Evolutionary conservation across 2,888 invertebrate genomes (phyloP), one percentile per base, ranked within the genome.

Genomic region (Caenorhabditis auriculariae): DNA sequence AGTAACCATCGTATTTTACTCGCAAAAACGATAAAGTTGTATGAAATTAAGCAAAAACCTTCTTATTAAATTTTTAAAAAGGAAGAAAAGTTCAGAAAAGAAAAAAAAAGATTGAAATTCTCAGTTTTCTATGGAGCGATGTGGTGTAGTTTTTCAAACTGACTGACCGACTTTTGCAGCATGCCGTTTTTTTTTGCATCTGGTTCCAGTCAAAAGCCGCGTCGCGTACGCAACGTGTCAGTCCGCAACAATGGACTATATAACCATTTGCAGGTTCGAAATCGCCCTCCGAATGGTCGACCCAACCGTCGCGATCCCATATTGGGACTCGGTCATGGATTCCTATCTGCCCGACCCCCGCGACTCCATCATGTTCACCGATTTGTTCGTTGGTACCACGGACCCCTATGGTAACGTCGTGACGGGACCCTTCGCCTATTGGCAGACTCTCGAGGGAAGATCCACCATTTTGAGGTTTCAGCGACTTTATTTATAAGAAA

Each of bases 251-350:
- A n/a, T n/a, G n/a, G n/a, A n/a, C n/a, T n/a, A 9, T 7, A 41
- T 41, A 41, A 17, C 24, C 45, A 28, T 27, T 54, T 68, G 28
- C 53, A 65, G 75, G 53, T 43, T 79, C 44, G 79, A 79, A 50
- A 74, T 79, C 49, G 78, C 78, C 2, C 61, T 79, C 21, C 69
- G 79, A 17, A 70, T 79, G 66, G 81, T 82, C 55, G 80, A 83
- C 24, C 82, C 82, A 17, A 55, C 65, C 12, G 78, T 83, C 9
- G 73, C 75, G 21, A 69, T 83, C n/a, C 83, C 83, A 6, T 83
- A 82, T 65, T 83, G 82, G 82, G 83, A 83, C 67, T 80, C 80
- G 27, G 81, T 81, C 17, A 72, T 82, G 65, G 83, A 83, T 64
- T 67, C 75, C 42, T 78, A 75, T 41, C 75, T 83, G 2, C 79